Evolutionary conservation across 2,888 invertebrate species (phyloP), one percentile per base, ranked within the genome.

Genomic region (Xestia rhomboidea): DNA sequence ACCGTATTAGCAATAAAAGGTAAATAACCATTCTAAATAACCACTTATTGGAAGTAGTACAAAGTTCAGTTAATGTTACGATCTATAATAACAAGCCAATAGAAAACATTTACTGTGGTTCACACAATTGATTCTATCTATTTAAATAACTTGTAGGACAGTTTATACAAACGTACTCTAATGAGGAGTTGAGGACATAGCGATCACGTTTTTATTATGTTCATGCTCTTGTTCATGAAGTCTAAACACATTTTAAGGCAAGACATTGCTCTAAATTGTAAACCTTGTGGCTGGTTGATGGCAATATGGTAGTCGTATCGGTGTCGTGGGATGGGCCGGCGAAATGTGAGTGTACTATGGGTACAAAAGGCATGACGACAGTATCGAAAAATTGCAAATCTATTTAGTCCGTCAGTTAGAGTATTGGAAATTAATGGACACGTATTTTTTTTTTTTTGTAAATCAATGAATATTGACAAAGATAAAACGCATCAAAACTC

Each of bases 61-160:
- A 84, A 83, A 81, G 84, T 86, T 64, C 80, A 80, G 24, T 69
- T n/a, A 34, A 69, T 72, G 54, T n/a, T 66, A 72, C 64, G 62
- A 66, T 74, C 41, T 84, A 70, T 38, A 79, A 73, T 30, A 68
- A 68, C 46, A n/a, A 76, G 46, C 34, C 68, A 83, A 78, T 77
- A 66, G n/a, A 54, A 57, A 72, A 77, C 46, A 78, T 78, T 77
- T 63, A 80, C 27, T 71, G 30, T 62, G 18, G 34, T 77, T 74
- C 51, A 63, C 27, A 70, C 62, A 62, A 83, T 71, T 72, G 69
- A 67, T 68, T 51, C 3, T 30, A 5, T n/a, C 10, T 71, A 60
- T 72, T 44, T 51, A 54, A 41, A 68, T 13, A 24, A 54, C 46
- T 15, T 46, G 54, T 70, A 41, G n/a, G 51, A 54, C 30, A 21